Conservation (phyloP, 2,888 invertebrate species). For the Hydroisotoma schaefferi region DNA sequence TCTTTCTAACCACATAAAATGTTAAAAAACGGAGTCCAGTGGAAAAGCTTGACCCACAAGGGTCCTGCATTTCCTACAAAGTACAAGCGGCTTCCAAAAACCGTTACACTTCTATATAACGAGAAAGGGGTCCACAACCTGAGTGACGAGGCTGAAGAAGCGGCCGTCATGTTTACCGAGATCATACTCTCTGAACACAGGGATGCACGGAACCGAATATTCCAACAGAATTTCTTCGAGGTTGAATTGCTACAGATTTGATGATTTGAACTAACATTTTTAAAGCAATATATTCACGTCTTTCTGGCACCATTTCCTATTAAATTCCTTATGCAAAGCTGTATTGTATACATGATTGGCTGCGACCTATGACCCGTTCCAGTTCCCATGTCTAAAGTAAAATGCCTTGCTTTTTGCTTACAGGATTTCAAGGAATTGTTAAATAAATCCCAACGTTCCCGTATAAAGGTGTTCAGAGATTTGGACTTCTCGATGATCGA, state of each 20-base stretch:
- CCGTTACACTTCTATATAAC: not conserved
- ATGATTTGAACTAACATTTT: too few relatives aligned
- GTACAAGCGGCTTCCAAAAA: constrained; percentile 6
- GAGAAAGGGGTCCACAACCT: not conserved
- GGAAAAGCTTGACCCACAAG: not conserved
- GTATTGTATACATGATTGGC: too few relatives aligned
- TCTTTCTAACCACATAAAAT: too few relatives aligned
- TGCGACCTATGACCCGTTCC: too few relatives aligned
- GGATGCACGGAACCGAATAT: not conserved
- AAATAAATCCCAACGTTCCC: not conserved
- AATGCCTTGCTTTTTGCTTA: too few relatives aligned
- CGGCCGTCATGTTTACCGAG: not conserved
- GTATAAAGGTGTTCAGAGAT: not conserved
- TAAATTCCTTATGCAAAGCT: too few relatives aligned
- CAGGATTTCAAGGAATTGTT: not conserved
- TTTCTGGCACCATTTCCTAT: too few relatives aligned
- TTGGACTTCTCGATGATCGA: not conserved
- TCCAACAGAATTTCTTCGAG: not conserved
- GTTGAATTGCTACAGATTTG: too few relatives aligned
- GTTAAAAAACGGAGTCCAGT: too few relatives aligned
- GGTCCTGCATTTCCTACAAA: not conserved
- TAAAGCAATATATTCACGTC: too few relatives aligned
- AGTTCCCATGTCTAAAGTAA: too few relatives aligned
- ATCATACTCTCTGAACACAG: not conserved
- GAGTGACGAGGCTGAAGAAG: not conserved